Conservation (phyloP, 2,113 vertebrate genomes). For the Oxyruncus cristatus region DNA sequence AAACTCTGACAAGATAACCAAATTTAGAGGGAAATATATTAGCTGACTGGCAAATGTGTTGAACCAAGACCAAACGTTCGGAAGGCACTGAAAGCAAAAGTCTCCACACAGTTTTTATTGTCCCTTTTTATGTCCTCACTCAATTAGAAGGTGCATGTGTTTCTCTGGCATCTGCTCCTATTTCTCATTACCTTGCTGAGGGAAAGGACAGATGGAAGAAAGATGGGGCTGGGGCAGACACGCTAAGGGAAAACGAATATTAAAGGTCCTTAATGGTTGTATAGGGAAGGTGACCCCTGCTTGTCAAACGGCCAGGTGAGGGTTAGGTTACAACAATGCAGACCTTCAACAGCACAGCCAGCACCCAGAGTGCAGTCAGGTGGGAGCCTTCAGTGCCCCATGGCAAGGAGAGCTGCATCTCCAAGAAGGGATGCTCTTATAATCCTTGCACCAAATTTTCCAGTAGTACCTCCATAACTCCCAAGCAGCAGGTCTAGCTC, state of each 20-base stretch:
- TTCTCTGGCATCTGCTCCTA: not conserved
- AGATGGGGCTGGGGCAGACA: not conserved
- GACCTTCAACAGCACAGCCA: not conserved
- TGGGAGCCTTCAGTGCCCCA: accelerated
- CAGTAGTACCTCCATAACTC: not conserved
- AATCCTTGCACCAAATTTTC: not conserved
- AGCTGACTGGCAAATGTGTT: not conserved
- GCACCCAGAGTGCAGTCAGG: not conserved
- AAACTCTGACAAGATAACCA: not conserved
- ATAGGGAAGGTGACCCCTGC: not conserved
- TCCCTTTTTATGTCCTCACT: not conserved
- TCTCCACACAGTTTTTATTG: not conserved
- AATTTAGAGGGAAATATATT: not conserved
- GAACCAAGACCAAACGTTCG: not conserved
- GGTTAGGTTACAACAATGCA: not conserved
- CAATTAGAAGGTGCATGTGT: not conserved
- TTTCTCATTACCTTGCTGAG: not conserved
- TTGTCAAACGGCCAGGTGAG: not conserved
- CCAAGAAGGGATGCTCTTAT: not conserved
- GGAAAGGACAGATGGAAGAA: not conserved
- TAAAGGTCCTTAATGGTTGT: not conserved
- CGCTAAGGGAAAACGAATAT: not conserved
- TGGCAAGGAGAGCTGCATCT: not conserved
- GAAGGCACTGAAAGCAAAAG: not conserved
- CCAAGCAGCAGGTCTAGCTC: not conserved